These are phyloP conservation scores for Scaeva pyrastri DNA, from an alignment of 2,888 invertebrate species.

Conservation along the genomic window DNA sequence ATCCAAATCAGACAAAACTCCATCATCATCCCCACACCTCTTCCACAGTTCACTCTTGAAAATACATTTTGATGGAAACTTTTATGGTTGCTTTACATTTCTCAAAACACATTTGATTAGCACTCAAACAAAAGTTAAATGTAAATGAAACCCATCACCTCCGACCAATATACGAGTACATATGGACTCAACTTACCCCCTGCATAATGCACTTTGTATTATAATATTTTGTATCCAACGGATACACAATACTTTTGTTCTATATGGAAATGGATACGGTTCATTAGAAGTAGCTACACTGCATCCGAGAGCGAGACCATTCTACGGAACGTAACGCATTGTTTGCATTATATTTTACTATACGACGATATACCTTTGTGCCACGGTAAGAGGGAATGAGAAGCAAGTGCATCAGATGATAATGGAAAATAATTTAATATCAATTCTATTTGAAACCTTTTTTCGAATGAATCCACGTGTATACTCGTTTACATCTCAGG, in stretches of 20 bases:
- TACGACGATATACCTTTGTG: slow-evolving; percentile 33
- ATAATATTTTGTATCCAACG: slow-evolving; percentile 37
- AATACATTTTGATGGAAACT: slow-evolving; percentile 50
- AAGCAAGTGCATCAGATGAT: slow-evolving; percentile 72
- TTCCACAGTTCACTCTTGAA: not conserved
- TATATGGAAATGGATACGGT: slow-evolving; percentile 7
- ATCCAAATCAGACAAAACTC: slow-evolving; percentile 14
- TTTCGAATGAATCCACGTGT: not conserved
- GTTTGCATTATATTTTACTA: slow-evolving; percentile 73
- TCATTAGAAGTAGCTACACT: slow-evolving; percentile 59
- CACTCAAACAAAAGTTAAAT: slow-evolving; percentile 70
- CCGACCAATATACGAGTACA: too few species aligned
- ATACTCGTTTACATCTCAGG: not conserved
- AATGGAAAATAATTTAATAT: slow-evolving; percentile 76
- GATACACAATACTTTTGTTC: slow-evolving; percentile 10
- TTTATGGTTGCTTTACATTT: slow-evolving; percentile 66
- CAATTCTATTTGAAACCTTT: slow-evolving; percentile 60
- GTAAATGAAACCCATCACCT: slow-evolving; percentile 56
- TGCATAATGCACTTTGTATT: slow-evolving; percentile 19
- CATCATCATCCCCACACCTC: not conserved
- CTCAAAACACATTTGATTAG: slow-evolving; percentile 69
- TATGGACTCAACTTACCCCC: slow-evolving; percentile 27
- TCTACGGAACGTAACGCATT: slow-evolving; percentile 50
- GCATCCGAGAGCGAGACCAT: slow-evolving; percentile 33
- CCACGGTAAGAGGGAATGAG: not conserved